These are phyloP conservation scores for Cataglyphis hispanica DNA, from an alignment of 1,140 invertebrate species.

Conservation along the genomic window DNA sequence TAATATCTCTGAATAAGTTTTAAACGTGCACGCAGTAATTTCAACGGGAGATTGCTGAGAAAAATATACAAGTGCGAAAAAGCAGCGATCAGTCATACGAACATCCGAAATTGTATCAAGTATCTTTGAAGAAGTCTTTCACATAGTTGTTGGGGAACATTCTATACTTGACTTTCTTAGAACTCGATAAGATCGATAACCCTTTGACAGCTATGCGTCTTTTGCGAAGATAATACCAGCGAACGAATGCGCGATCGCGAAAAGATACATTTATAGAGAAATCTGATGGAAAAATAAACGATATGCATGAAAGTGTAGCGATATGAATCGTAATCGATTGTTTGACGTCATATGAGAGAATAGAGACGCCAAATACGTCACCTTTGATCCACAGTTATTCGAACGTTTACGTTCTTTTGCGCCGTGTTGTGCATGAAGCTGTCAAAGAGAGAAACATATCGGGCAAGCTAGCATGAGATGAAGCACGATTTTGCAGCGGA, in stretches of 20 bases:
- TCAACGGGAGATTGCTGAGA: not conserved
- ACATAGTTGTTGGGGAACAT: not conserved
- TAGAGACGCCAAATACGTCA: slow-evolving; percentile 12
- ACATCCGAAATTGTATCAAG: slow-evolving; percentile 20
- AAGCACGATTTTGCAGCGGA: slow-evolving; percentile 30
- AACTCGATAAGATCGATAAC: slow-evolving; percentile 19
- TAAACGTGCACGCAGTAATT: not conserved
- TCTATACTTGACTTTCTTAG: slow-evolving; percentile 27
- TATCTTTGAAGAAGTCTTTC: not conserved
- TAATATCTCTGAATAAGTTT: not conserved
- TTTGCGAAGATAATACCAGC: not conserved
- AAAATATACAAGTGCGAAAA: slow-evolving; percentile 3
- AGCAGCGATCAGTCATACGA: slow-evolving; percentile 11
- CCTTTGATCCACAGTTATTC: slow-evolving; percentile 43
- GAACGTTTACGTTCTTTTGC: slow-evolving; percentile 50
- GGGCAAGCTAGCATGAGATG: slow-evolving; percentile 15
- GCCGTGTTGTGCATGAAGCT: slow-evolving; percentile 60
- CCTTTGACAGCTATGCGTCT: not conserved
- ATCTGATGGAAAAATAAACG: not conserved
- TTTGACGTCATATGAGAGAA: slow-evolving; percentile 10
- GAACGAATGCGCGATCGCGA: slow-evolving; percentile 9
- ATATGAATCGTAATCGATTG: slow-evolving; percentile 50
- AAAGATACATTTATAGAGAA: not conserved
- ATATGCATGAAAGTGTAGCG: not conserved
- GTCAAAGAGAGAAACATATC: slow-evolving; percentile 61